These are phyloP conservation scores for Xestoiulus laeticollis DNA, from an alignment of 2,888 invertebrate species.

Conservation along the genomic window DNA sequence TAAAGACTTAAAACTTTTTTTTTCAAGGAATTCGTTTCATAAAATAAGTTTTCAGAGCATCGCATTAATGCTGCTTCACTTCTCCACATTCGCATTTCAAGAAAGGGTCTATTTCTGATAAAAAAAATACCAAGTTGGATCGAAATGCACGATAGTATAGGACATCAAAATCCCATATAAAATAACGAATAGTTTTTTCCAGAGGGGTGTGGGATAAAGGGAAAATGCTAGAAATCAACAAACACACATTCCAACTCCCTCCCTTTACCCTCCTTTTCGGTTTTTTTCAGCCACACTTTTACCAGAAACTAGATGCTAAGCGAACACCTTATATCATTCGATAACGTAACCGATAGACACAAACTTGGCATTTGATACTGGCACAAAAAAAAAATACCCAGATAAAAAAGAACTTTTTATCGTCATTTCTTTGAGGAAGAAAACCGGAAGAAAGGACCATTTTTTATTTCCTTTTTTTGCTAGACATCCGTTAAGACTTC, in stretches of 20 bases:
- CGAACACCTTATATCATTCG: conserved; percentile 31
- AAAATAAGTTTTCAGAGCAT: background rate
- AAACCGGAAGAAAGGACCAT: background rate
- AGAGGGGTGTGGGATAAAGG: background rate
- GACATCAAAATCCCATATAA: conserved; percentile 37
- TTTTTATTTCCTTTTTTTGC: conserved; percentile 1
- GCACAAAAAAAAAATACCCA: background rate
- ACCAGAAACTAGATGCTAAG: conserved; percentile 21
- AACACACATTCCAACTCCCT: background rate
- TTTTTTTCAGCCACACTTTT: background rate
- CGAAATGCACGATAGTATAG: background rate
- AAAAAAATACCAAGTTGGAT: background rate
- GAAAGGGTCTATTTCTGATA: background rate
- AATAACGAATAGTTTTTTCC: background rate
- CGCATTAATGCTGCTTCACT: conserved; percentile 12
- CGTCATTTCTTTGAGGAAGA: background rate
- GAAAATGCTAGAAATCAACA: background rate
- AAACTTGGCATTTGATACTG: conserved; percentile 15
- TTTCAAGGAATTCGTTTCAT: background rate
- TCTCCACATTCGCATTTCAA: background rate
- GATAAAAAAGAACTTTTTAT: background rate
- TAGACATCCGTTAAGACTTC: conserved; percentile 21
- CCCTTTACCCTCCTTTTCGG: background rate
- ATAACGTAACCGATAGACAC: conserved; percentile 6
- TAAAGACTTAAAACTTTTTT: background rate